Evolutionary conservation across 2,113 vertebrate genomes (phyloP).

Genomic region (Hippocampus zosterae): DNA sequence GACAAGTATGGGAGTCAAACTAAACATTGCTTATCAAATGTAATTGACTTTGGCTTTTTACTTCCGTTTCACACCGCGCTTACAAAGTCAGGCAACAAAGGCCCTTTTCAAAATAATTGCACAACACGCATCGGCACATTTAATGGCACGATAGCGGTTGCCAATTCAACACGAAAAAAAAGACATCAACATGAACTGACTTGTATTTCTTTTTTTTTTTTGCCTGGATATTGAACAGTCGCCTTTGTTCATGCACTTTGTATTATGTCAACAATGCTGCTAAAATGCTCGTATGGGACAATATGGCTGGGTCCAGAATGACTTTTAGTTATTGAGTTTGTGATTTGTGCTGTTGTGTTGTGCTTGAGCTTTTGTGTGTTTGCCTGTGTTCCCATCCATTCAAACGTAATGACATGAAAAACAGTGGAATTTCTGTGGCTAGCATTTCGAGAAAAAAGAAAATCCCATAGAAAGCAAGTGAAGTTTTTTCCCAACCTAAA

Average conservation of each 20-base stretch:
- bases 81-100: slow-evolving; percentile 31
- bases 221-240: slow-evolving; percentile 12
- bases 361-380: slow-evolving; percentile 24
- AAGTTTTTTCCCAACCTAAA: not conserved
- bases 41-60: slow-evolving; percentile 98
- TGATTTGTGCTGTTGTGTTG: slow-evolving; percentile 23
- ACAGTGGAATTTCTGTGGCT: not conserved
- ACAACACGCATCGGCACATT: slow-evolving; percentile 4
- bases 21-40: slow-evolving; percentile 99
- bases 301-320: slow-evolving; percentile 47
- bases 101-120: not conserved
- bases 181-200: slow-evolving; percentile 25
- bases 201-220: slow-evolving; percentile 1
- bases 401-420: not conserved
- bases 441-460: not conserved
- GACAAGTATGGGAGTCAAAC: slow-evolving; percentile 99
- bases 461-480: not conserved
- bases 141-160: slow-evolving; percentile 16
- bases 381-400: not conserved
- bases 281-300: slow-evolving; percentile 60
- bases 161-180: slow-evolving; percentile 18
- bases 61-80: slow-evolving; percentile 82
- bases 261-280: not conserved
- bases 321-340: slow-evolving; percentile 31
- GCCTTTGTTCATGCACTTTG: slow-evolving; percentile 25